These are phyloP conservation scores for Formica aserva DNA, from an alignment of 2,888 invertebrate genomes.

Conservation along the genomic window DNA sequence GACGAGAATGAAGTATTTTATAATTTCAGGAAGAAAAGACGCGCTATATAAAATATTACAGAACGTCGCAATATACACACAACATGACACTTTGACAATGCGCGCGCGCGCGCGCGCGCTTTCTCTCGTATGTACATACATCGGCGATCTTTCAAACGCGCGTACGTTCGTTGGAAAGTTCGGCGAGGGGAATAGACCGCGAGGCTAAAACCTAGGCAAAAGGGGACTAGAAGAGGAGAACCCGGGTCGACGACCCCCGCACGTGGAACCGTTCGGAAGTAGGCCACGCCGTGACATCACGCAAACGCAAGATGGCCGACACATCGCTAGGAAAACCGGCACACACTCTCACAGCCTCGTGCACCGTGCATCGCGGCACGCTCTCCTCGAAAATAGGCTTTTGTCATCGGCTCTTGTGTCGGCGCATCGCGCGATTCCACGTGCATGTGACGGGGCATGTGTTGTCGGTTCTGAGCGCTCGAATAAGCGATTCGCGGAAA, in stretches of 20 bases:
- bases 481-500: slow-evolving; percentile 14
- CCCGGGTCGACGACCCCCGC: slow-evolving; percentile 82
- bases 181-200: slow-evolving; percentile 35
- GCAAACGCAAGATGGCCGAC: slow-evolving; percentile 82
- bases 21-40: not conserved
- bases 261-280: slow-evolving; percentile 83
- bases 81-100: not conserved
- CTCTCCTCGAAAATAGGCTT: not conserved
- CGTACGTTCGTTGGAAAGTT: slow-evolving; percentile 46
- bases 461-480: not conserved
- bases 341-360: slow-evolving; percentile 71
- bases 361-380: slow-evolving; percentile 24
- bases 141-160: slow-evolving; percentile 38
- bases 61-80: not conserved
- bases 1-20: too few relatives aligned
- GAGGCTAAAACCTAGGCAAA: slow-evolving; percentile 70
- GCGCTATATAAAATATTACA: not conserved
- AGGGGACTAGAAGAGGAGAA: slow-evolving; percentile 73
- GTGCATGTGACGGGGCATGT: not conserved
- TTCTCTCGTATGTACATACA: slow-evolving; percentile 10
- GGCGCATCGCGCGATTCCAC: not conserved
- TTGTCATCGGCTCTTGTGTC: not conserved
- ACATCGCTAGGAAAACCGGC: slow-evolving; percentile 73
- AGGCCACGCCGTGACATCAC: slow-evolving; percentile 84
- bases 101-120: not conserved